phyloP scores from a whole-genome alignment of 2,113 vertebrate species.

The Elanus axillaris region DNA sequence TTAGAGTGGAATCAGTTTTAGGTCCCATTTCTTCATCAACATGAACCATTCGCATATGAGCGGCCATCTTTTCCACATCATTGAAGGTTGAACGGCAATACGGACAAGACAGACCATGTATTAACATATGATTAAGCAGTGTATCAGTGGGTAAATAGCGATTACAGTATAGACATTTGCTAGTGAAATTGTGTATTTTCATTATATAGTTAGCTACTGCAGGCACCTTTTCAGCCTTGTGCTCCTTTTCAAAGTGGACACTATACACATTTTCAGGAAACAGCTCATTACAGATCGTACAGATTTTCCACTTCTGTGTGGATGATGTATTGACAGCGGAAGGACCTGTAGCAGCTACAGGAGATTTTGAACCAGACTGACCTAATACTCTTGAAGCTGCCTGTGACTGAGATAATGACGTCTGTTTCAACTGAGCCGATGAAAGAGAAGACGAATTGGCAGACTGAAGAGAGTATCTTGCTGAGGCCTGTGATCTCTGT shows the following conservation, averaged over 20 bases:
- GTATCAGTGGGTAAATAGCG: slow-evolving; percentile 97
- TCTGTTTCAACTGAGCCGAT: slow-evolving; percentile 79
- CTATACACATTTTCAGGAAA: slow-evolving; percentile 98
- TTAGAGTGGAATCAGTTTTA: slow-evolving; percentile 93
- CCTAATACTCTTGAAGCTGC: slow-evolving; percentile 71
- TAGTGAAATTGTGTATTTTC: slow-evolving; percentile 99
- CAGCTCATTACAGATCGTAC: slow-evolving; percentile 98
- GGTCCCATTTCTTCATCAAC: slow-evolving; percentile 89
- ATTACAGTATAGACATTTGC: slow-evolving; percentile 99
- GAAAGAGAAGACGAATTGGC: slow-evolving; percentile 77
- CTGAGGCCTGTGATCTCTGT: slow-evolving; percentile 72
- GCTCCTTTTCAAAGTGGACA: slow-evolving; percentile 96
- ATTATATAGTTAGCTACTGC: slow-evolving; percentile 98
- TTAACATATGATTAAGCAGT: slow-evolving; percentile 95
- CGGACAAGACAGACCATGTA: slow-evolving; percentile 94
- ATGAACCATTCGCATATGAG: slow-evolving; percentile 93
- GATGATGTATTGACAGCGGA: slow-evolving; percentile 87
- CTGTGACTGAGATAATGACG: slow-evolving; percentile 77
- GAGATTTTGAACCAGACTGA: slow-evolving; percentile 74
- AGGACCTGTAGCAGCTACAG: slow-evolving; percentile 78
- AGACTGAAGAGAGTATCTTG: slow-evolving; percentile 78
- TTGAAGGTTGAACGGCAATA: slow-evolving; percentile 97
- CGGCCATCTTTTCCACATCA: slow-evolving; percentile 97
- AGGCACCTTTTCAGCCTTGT: slow-evolving; percentile 97
- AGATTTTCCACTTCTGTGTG: slow-evolving; percentile 99